Base-by-base conservation (phyloP, 2,888 invertebrate genomes). In the Limenitis camilla region DNA sequence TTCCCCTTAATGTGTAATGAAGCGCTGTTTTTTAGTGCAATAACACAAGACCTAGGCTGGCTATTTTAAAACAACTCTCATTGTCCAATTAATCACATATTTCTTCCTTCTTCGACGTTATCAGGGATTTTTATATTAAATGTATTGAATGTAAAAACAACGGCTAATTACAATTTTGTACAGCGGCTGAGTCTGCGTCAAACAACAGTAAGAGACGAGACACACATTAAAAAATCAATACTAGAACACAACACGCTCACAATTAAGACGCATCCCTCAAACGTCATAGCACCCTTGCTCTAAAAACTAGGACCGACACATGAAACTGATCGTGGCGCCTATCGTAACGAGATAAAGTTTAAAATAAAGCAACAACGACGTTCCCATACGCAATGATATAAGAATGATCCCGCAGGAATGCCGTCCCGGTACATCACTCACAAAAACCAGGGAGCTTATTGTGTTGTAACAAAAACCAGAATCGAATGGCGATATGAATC, bases 231-330 rank as follows among this genome's bases (percentile, higher is more conserved):
- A 82, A 82, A 84, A 84, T 85, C 85, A 76, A 85, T 84, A 83
- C 61, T 61, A 63, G 62, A 64, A 68, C 75, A 73, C 72, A 75
- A 75, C 78, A 73, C 64, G 74, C 73, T 74, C 74, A 83, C 81
- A 83, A 84, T 85, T 83, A 85, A 81, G 81, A 80, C 76, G 74
- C 83, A 81, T 83, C 84, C 78, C 84, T 84, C 84, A 84, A 82
- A 83, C 74, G 78, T 84, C 74, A 74, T 66, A 60, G 62, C 65
- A 66, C 66, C 67, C 68, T 61, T 61, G 56, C 58, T 61, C 63
- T 60, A 61, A 59, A 61, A 59, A 58, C 52, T 46, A 58, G 40
- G 35, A 56, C 59, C 48, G 45, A 51, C 53, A 47, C 9, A 35
- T 35, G 32, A 48, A 51, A 59, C 40, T 30, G 36, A 28, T 35